phyloP scores from a whole-genome alignment of 2,797 vertebrate genomes.

The Somateria mollissima region DNA sequence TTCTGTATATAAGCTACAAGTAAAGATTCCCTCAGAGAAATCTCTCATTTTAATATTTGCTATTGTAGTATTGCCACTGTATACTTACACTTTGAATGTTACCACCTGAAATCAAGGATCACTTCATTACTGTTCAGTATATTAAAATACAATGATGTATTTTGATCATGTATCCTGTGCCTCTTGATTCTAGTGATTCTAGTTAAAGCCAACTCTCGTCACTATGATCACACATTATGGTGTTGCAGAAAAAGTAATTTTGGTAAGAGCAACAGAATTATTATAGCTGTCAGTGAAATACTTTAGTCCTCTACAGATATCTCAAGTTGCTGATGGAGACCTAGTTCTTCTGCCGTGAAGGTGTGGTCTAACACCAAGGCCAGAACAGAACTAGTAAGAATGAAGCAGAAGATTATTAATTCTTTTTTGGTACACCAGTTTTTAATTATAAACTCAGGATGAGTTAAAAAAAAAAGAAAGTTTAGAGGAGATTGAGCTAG shows the following conservation, averaged over 20 bases:
- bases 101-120: not conserved
- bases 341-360: not conserved
- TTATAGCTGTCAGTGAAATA: not conserved
- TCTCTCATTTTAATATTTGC: slow-evolving; percentile 2
- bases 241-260: slow-evolving; percentile 13
- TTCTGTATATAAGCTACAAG: slow-evolving; percentile 1
- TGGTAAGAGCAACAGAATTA: slow-evolving; percentile 32
- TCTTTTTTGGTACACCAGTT: not conserved
- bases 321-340: not conserved
- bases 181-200: not conserved
- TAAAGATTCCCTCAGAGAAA: not conserved
- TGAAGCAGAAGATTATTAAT: not conserved
- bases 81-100: not conserved
- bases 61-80: not conserved
- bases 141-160: not conserved
- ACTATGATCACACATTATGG: not conserved
- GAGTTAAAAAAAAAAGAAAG: not conserved
- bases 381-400: not conserved
- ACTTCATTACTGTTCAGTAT: not conserved
- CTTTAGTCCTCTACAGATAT: not conserved
- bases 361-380: not conserved
- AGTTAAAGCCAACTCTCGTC: not conserved
- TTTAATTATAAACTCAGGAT: not conserved
- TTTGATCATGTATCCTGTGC: not conserved
- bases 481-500: not conserved